Conservation (phyloP, 2,113 vertebrate genomes). For the Antechinus stuartii region DNA sequence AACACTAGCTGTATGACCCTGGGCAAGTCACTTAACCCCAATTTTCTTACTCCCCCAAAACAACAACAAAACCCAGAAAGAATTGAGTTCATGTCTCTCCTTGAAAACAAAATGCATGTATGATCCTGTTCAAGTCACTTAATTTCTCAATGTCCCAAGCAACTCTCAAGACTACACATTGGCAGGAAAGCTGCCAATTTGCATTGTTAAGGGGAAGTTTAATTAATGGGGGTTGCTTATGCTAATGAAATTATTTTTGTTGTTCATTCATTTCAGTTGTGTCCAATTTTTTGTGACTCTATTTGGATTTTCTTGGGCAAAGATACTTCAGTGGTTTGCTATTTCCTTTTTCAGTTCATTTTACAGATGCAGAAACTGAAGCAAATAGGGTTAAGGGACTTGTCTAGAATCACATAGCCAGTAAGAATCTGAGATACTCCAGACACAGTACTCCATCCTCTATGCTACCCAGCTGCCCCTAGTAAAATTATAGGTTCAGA, state of each 20-base stretch:
- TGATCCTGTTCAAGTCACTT: neutral
- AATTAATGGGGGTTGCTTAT: neutral
- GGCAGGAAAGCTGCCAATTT: neutral
- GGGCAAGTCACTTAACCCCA: too few relatives aligned
- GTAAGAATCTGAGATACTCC: neutral
- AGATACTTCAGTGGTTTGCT: neutral
- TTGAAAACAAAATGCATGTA: neutral
- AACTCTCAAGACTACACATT: neutral
- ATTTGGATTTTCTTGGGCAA: neutral
- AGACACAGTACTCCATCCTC: neutral
- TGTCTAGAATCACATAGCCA: neutral
- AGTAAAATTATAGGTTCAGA: neutral
- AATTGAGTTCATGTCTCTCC: neutral
- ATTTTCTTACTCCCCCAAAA: too few relatives aligned
- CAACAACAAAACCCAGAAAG: neutral
- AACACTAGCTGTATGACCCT: too few relatives aligned
- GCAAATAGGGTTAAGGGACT: neutral
- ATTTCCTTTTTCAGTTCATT: neutral
- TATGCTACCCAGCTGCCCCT: neutral
- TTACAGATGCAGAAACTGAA: neutral
- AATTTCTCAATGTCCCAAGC: neutral
- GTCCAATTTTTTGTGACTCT: neutral
- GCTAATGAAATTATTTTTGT: neutral
- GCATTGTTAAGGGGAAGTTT: neutral
- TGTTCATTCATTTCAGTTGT: neutral